A percentile compares a stretch with the other conserved stretches of the same genome.
Evolutionary conservation across 2,888 invertebrate genomes (phyloP).

Genomic region (Zonitis immaculata): DNA sequence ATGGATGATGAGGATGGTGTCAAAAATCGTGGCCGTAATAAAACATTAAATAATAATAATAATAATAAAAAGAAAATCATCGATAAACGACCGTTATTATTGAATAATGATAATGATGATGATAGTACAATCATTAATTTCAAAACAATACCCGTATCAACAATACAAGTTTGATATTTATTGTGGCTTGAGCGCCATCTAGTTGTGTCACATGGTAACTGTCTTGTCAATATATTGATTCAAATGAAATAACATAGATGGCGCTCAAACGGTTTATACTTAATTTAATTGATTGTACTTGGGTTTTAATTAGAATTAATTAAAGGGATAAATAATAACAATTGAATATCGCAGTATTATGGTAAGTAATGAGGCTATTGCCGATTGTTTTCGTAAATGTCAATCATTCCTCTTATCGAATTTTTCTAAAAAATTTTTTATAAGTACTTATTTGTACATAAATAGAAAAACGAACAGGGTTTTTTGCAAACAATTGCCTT

Average conservation of each 20-base stretch:
- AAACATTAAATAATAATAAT: too few species aligned
- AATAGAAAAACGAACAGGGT: neutral
- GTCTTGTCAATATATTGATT: too few species aligned
- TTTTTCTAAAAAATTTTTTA: neutral
- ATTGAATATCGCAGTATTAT: too few species aligned
- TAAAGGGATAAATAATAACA: too few species aligned
- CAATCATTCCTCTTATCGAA: neutral
- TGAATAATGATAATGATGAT: constrained; percentile 49
- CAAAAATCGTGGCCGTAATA: constrained; percentile 50
- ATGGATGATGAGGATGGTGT: constrained; percentile 73
- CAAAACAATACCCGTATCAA: constrained; percentile 38
- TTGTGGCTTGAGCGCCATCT: too few species aligned
- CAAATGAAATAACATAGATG: too few species aligned
- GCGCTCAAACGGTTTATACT: too few species aligned
- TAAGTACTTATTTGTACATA: neutral
- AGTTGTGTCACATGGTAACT: too few species aligned
- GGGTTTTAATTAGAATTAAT: too few species aligned
- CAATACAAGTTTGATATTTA: constrained; percentile 29
- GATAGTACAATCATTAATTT: constrained; percentile 43
- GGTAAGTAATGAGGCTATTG: neutral
- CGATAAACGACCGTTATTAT: constrained; percentile 50
- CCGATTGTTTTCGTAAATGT: neutral
- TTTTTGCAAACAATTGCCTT: neutral
- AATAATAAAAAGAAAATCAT: constrained; percentile 43
- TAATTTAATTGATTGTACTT: too few species aligned